These are phyloP conservation scores for Xiphophorus maculatus DNA, from an alignment of 2,113 vertebrate genomes.

Conservation along the genomic window DNA sequence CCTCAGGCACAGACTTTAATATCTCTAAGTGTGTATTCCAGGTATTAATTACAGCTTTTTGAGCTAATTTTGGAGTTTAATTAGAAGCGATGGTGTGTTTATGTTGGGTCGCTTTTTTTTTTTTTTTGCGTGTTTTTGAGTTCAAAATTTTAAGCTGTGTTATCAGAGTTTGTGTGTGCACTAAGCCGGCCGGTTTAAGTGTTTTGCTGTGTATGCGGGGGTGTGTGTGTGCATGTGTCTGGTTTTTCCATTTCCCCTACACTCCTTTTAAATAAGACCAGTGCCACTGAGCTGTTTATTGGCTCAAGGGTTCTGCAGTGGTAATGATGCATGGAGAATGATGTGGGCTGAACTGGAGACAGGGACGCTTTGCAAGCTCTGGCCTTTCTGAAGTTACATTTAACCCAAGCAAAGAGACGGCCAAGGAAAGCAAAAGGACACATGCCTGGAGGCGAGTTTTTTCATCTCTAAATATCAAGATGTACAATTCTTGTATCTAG, in stretches of 20 bases:
- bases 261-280: slow-evolving; percentile 68
- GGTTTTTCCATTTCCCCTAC: slow-evolving; percentile 61
- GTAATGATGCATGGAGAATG: slow-evolving; percentile 82
- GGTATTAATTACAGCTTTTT: slow-evolving; percentile 65
- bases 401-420: slow-evolving; percentile 37
- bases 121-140: neutral
- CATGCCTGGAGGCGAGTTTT: slow-evolving; percentile 5
- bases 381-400: slow-evolving; percentile 64
- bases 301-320: slow-evolving; percentile 73
- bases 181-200: slow-evolving; percentile 4
- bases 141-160: slow-evolving; percentile 15
- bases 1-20: slow-evolving; percentile 53
- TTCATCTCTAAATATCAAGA: slow-evolving; percentile 35
- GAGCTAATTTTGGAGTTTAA: slow-evolving; percentile 40
- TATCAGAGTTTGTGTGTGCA: slow-evolving; percentile 18
- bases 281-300: slow-evolving; percentile 76
- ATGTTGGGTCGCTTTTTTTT: neutral
- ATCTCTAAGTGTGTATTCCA: slow-evolving; percentile 44
- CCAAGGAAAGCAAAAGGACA: slow-evolving; percentile 34
- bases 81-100: neutral
- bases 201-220: neutral
- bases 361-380: slow-evolving; percentile 41
- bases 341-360: slow-evolving; percentile 61
- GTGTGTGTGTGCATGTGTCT: slow-evolving; percentile 17
- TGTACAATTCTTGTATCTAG: slow-evolving; percentile 23